These are phyloP conservation scores for Geopemphigus sp. DNA, from an alignment of 1,140 invertebrate species.

Conservation along the genomic window DNA sequence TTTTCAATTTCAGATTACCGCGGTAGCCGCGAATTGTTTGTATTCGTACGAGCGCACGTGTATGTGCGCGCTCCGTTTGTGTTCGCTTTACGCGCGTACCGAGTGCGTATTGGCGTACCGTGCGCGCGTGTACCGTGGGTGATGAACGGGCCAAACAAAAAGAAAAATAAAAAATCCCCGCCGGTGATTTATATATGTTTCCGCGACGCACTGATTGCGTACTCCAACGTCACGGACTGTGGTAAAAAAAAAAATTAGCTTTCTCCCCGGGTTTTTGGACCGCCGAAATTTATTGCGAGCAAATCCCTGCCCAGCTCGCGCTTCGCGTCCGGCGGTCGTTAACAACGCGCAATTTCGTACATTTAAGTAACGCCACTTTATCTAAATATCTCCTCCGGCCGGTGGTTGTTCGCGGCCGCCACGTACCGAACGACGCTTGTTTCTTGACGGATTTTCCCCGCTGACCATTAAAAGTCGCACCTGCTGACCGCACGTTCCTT, in stretches of 20 bases:
- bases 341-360: constrained; percentile 38
- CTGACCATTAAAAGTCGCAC: constrained; percentile 5
- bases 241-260: constrained; percentile 49
- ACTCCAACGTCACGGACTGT: constrained; percentile 24
- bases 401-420: constrained; percentile 3
- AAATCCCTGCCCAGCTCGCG: constrained; percentile 13
- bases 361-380: constrained; percentile 44
- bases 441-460: neutral
- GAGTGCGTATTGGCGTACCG: no score
- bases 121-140: no score
- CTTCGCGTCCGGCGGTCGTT: constrained; percentile 39
- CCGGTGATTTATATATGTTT: constrained; percentile 39
- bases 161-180: constrained; percentile 10
- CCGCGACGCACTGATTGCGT: constrained; percentile 12
- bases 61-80: no score
- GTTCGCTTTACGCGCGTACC: no score
- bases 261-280: constrained; percentile 34
- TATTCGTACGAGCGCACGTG: no score
- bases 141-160: neutral
- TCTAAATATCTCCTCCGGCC: constrained; percentile 35
- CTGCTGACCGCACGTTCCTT: neutral
- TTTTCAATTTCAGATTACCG: no score
- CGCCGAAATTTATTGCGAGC: constrained; percentile 37
- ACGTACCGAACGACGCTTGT: neutral
- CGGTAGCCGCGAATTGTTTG: no score